These are phyloP conservation scores for Zoroaster sp. DNA, from an alignment of 53 echinoderm and acorn worm species.

Conservation along the genomic window DNA sequence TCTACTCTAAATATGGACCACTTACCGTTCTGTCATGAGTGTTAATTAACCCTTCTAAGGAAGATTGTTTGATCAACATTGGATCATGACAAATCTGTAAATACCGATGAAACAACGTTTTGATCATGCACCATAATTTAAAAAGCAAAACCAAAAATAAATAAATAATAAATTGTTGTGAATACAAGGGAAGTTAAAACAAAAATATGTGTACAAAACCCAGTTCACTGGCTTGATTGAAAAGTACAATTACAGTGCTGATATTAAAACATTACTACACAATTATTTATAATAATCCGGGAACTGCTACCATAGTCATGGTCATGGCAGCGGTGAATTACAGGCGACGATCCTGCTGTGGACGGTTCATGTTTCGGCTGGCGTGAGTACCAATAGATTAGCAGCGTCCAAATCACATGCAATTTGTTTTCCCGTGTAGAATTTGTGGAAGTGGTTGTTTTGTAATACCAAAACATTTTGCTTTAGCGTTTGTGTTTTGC, in stretches of 20 bases:
- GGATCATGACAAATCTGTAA: neutral
- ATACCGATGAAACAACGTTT: neutral
- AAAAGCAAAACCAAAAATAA: neutral
- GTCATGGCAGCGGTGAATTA: neutral
- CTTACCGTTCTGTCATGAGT: no score
- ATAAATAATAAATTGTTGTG: no score
- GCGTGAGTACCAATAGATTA: neutral
- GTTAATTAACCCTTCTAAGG: no score
- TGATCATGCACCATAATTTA: neutral
- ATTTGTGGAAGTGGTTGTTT: neutral
- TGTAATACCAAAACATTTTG: neutral
- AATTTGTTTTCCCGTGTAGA: neutral
- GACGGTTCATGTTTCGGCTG: no score
- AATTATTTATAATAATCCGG: no score
- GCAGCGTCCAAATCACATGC: neutral
- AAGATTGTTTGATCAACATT: conserved; percentile 29
- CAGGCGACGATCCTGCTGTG: no score
- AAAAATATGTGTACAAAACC: no score
- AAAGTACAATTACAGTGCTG: no score
- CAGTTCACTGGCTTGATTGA: no score
- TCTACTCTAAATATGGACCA: no score
- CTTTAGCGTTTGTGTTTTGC: neutral
- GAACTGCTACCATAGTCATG: neutral
- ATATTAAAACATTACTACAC: no score
- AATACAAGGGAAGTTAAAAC: no score